Conservation (phyloP, 2,888 invertebrate genomes). For the Seira sanloemensis region DNA sequence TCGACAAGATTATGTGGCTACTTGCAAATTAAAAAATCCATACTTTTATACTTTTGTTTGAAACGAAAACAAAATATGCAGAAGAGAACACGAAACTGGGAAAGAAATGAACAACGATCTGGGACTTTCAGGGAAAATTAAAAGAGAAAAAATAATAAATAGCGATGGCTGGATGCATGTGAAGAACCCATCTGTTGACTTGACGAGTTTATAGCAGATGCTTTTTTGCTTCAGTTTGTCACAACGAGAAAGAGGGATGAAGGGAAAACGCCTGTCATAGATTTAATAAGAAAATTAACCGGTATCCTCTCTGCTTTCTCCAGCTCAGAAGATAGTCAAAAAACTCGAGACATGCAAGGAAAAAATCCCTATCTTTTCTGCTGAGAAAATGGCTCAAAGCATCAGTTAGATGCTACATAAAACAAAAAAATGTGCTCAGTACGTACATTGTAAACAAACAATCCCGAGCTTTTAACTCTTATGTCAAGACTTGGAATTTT, state of each 20-base stretch:
- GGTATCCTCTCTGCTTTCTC: conserved; percentile 21
- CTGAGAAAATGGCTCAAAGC: neutral
- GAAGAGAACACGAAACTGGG: no score
- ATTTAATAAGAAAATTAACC: conserved; percentile 60
- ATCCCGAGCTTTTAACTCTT: no score
- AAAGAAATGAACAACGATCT: neutral
- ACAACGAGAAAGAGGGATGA: conserved; percentile 33
- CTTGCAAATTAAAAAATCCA: neutral
- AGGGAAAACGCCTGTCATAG: conserved; percentile 37
- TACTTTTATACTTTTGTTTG: neutral
- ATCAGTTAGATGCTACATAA: no score
- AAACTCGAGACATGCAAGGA: no score
- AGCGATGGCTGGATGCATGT: conserved; percentile 43
- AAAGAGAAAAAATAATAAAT: conserved; percentile 18
- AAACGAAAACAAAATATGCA: neutral
- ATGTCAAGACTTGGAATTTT: no score
- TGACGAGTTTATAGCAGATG: conserved; percentile 58
- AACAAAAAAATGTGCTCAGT: no score
- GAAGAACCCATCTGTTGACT: conserved; percentile 61
- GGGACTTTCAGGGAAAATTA: neutral
- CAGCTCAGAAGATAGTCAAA: neutral
- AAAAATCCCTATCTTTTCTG: conserved; percentile 10
- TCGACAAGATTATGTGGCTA: conserved; percentile 5
- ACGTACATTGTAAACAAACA: no score
- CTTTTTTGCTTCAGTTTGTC: conserved; percentile 46